phyloP scores from a whole-genome alignment of 2,888 invertebrate genomes.

The Tineola bisselliella region DNA sequence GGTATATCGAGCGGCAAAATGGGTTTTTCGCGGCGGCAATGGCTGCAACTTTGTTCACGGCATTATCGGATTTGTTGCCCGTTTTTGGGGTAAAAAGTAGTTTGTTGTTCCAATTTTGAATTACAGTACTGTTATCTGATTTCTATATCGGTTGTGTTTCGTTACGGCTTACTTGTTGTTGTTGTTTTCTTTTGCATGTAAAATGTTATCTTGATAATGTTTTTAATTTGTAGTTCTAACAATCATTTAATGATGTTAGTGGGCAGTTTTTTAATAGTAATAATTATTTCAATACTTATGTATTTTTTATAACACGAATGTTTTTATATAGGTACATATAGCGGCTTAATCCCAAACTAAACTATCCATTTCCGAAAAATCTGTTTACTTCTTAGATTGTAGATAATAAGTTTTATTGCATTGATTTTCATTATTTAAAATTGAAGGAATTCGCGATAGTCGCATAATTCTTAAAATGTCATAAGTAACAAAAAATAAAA shows the following conservation, averaged over 20 bases:
- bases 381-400: no score
- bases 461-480: no score
- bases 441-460: no score
- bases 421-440: no score
- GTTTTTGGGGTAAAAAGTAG: slow-evolving; percentile 14
- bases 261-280: no score
- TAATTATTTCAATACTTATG: no score
- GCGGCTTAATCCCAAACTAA: no score
- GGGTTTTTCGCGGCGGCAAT: slow-evolving; percentile 55
- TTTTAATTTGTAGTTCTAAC: not conserved
- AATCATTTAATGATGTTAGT: not conserved
- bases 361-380: no score
- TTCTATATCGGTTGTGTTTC: not conserved
- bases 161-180: not conserved
- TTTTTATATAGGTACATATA: no score
- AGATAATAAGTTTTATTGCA: no score
- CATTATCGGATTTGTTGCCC: slow-evolving; percentile 14
- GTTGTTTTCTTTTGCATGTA: not conserved
- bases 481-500: no score
- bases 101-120: not conserved
- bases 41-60: slow-evolving; percentile 41
- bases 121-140: not conserved
- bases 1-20: slow-evolving; percentile 67
- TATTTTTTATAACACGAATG: no score
- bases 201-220: not conserved